phyloP scores from a whole-genome alignment of 2,113 vertebrate species.

The Panthera tigris region DNA sequence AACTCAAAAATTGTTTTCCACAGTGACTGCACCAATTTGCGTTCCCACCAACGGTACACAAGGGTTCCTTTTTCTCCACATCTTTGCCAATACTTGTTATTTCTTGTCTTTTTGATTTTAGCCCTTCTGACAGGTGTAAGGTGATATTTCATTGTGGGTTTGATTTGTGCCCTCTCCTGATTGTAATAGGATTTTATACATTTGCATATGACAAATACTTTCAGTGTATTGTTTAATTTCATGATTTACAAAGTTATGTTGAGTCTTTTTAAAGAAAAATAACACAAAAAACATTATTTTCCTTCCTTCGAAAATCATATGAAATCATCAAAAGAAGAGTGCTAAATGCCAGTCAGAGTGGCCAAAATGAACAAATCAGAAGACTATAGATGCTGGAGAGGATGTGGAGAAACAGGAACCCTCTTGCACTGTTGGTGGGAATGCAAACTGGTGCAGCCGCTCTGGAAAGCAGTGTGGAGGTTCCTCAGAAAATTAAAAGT shows the following conservation, averaged over 20 bases:
- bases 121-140: neutral
- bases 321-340: neutral
- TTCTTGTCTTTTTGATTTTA: neutral
- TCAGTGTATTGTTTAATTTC: neutral
- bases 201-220: neutral
- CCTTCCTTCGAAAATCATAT: neutral
- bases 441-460: no score
- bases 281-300: neutral
- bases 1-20: neutral
- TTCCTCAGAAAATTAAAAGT: no score
- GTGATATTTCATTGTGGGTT: neutral
- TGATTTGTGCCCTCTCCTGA: neutral
- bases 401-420: no score
- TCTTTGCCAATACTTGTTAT: neutral
- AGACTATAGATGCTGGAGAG: no score
- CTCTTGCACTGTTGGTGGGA: no score
- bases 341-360: neutral
- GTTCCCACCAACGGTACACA: neutral
- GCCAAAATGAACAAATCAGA: no score
- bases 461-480: no score
- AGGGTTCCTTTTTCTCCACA: neutral
- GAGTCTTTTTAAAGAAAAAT: neutral
- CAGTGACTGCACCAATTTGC: neutral
- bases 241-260: neutral
- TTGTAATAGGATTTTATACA: neutral